Conservation (phyloP, 2,888 invertebrate genomes). For the Ferrisia virgata region DNA sequence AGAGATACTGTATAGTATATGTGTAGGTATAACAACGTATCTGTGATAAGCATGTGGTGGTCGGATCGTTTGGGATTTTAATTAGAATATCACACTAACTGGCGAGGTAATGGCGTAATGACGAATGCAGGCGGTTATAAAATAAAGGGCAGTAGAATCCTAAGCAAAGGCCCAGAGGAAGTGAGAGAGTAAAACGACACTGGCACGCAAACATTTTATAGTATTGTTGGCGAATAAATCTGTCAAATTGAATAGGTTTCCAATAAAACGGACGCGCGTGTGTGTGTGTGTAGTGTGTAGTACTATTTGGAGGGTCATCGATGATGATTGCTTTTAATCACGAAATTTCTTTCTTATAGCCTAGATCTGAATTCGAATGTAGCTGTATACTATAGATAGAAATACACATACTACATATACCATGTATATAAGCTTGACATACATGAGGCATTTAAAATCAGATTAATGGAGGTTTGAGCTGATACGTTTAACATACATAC, state of each 20-base stretch:
- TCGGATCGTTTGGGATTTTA: not conserved
- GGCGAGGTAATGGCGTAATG: not conserved
- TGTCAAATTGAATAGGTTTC: constrained; percentile 14
- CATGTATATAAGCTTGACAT: not conserved
- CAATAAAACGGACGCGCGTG: not conserved
- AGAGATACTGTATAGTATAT: too few species aligned
- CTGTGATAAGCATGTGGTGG: too few species aligned
- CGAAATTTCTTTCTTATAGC: not conserved
- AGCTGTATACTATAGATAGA: too few species aligned
- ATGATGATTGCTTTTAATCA: constrained; percentile 26
- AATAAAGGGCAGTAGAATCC: not conserved
- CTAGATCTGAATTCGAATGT: too few species aligned
- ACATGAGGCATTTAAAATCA: constrained; percentile 22
- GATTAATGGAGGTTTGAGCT: not conserved
- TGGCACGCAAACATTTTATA: not conserved
- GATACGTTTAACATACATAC: not conserved
- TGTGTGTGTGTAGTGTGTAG: too few species aligned
- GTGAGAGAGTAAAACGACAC: not conserved
- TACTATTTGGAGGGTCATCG: not conserved
- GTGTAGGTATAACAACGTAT: too few species aligned
- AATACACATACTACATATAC: too few species aligned
- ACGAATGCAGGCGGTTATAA: not conserved
- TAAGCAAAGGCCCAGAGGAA: too few species aligned
- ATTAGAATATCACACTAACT: not conserved
- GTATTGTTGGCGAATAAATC: not conserved